These are phyloP conservation scores for Equus quagga DNA, from an alignment of 2,113 vertebrate species.

Conservation along the genomic window DNA sequence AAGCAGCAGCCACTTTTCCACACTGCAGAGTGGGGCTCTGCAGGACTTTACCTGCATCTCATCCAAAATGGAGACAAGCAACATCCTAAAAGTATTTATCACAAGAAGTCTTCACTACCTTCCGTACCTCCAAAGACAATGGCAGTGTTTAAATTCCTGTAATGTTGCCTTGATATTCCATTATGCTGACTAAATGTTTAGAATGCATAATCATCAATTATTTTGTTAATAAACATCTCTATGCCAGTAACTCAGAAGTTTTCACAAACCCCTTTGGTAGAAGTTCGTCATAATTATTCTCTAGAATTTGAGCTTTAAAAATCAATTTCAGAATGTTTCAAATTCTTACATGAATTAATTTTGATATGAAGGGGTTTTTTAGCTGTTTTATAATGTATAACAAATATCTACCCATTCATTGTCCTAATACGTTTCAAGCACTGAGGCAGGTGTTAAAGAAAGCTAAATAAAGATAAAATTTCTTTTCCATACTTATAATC, in stretches of 20 bases:
- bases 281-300: not conserved
- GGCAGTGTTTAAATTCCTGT: not conserved
- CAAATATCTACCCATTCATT: not conserved
- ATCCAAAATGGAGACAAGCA: not conserved
- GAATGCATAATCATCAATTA: not conserved
- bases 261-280: not conserved
- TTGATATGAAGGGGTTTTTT: not conserved
- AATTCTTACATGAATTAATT: not conserved
- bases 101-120: not conserved
- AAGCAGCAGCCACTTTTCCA: not conserved
- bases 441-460: not conserved
- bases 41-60: not conserved
- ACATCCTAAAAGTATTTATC: not conserved
- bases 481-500: not conserved
- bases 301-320: not conserved
- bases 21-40: not conserved
- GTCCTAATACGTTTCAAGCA: not conserved
- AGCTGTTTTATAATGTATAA: not conserved
- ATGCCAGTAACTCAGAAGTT: not conserved
- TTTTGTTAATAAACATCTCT: not conserved
- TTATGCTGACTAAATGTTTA: conserved; percentile 13
- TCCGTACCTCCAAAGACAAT: not conserved
- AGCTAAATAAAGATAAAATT: not conserved
- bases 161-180: not conserved
- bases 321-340: conserved; percentile 35